A percentile compares a stretch with the other conserved stretches of the same genome.
These are phyloP conservation scores for Neoaliturus tenellus DNA, from an alignment of 2,888 invertebrate species.

Conservation along the genomic window DNA sequence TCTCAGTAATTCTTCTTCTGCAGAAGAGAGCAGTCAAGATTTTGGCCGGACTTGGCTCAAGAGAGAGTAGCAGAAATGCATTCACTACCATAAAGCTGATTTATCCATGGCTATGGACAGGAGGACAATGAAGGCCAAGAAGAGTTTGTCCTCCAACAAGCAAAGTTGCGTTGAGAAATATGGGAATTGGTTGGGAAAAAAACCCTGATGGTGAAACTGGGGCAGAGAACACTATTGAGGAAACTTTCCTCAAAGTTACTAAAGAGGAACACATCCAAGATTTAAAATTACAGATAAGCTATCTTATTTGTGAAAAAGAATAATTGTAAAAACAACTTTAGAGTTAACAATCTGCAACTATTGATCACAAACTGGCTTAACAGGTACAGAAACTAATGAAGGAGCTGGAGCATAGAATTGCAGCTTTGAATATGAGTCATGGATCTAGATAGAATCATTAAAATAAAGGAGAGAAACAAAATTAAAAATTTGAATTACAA, in stretches of 20 bases:
- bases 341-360: constrained; percentile 76
- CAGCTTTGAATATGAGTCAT: constrained; percentile 80
- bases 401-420: constrained; percentile 85
- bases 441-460: constrained; percentile 80
- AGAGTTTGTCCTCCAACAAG: constrained; percentile 82
- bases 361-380: constrained; percentile 71
- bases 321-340: constrained; percentile 82
- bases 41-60: too few species aligned
- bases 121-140: constrained; percentile 77
- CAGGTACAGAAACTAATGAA: constrained; percentile 86
- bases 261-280: constrained; percentile 79
- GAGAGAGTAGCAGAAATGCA: too few species aligned
- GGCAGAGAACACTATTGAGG: constrained; percentile 75
- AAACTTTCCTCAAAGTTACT: constrained; percentile 72
- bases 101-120: too few species aligned
- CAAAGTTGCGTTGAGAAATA: constrained; percentile 73
- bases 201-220: constrained; percentile 79
- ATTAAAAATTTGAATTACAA: constrained; percentile 84
- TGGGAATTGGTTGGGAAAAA: too few species aligned
- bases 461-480: constrained; percentile 89
- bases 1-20: too few species aligned
- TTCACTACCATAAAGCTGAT: too few species aligned
- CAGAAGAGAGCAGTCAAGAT: too few species aligned
- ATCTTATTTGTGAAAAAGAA: constrained; percentile 84
- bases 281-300: constrained; percentile 81